Conservation (phyloP, 2,113 vertebrate species). For the Dicaeum eximium region DNA sequence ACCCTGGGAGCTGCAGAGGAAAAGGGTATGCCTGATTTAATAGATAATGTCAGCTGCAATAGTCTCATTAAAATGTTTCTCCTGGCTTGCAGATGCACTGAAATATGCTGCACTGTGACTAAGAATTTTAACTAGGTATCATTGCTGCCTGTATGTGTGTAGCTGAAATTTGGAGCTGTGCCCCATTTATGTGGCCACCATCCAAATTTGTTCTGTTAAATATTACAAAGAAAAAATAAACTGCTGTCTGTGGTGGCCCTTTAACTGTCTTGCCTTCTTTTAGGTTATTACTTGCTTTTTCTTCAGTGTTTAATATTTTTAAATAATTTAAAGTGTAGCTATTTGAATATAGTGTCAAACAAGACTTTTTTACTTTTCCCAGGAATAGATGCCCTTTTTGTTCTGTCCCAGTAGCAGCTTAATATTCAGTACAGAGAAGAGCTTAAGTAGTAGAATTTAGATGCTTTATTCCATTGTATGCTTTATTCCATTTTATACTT, state of each 20-base stretch:
- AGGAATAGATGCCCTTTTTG: background rate
- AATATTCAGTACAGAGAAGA: background rate
- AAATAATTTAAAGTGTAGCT: background rate
- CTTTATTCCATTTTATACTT: background rate
- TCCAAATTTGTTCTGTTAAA: background rate
- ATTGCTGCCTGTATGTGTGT: background rate
- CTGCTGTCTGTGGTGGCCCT: background rate
- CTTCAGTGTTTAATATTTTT: background rate
- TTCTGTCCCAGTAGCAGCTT: background rate
- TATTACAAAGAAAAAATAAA: background rate
- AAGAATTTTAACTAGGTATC: background rate
- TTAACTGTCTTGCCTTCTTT: background rate
- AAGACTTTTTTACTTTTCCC: background rate
- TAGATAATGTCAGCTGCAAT: background rate
- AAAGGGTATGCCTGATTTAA: constrained; percentile 71
- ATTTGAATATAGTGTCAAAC: background rate
- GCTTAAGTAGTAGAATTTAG: background rate
- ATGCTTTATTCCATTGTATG: background rate
- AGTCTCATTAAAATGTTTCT: background rate
- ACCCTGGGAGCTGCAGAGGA: constrained; percentile 74
- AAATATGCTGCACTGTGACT: background rate
- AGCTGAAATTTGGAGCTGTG: background rate
- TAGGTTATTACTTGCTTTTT: background rate
- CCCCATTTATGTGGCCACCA: background rate
- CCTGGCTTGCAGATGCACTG: background rate